phyloP scores from a whole-genome alignment of 2,888 invertebrate genomes.

The Drosophila colorata region DNA sequence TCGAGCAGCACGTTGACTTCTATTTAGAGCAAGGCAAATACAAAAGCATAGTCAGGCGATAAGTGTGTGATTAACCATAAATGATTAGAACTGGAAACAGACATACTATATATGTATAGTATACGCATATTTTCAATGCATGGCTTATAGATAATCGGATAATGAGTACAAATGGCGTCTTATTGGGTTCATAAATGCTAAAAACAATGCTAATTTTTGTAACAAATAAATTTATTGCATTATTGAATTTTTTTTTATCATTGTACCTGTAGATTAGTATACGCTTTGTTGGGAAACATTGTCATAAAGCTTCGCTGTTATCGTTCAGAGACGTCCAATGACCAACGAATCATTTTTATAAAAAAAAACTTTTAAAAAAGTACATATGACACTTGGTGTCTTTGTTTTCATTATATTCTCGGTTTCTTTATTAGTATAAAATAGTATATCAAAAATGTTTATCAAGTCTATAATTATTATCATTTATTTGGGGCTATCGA shows the following conservation, averaged over 20 bases:
- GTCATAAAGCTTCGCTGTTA: conserved; percentile 7
- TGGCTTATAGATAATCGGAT: conserved; percentile 20
- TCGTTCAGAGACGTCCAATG: conserved; percentile 5
- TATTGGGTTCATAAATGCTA: conserved; percentile 2
- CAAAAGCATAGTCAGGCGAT: conserved; percentile 75
- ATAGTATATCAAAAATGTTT: conserved; percentile 77
- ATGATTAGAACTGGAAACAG: conserved; percentile 53
- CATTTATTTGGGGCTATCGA: conserved; percentile 69
- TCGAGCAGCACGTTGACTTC: conserved; percentile 80
- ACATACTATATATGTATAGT: conserved; percentile 1
- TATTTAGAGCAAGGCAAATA: conserved; percentile 83
- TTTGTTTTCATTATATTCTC: conserved; percentile 54
- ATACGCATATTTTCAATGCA: not conserved
- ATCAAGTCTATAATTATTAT: conserved; percentile 81
- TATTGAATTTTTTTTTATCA: conserved; percentile 11
- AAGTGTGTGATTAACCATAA: conserved; percentile 63
- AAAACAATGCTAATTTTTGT: conserved; percentile 3
- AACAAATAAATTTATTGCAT: not conserved
- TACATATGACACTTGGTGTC: not conserved
- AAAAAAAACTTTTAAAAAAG: not conserved
- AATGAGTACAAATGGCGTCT: conserved; percentile 12
- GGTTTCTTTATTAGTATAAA: conserved; percentile 77
- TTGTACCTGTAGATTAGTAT: conserved; percentile 2
- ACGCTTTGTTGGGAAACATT: not conserved
- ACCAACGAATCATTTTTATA: not conserved